Evolutionary conservation across 1,140 invertebrate species (phyloP).

Genomic region (Drosophila nannoptera): DNA sequence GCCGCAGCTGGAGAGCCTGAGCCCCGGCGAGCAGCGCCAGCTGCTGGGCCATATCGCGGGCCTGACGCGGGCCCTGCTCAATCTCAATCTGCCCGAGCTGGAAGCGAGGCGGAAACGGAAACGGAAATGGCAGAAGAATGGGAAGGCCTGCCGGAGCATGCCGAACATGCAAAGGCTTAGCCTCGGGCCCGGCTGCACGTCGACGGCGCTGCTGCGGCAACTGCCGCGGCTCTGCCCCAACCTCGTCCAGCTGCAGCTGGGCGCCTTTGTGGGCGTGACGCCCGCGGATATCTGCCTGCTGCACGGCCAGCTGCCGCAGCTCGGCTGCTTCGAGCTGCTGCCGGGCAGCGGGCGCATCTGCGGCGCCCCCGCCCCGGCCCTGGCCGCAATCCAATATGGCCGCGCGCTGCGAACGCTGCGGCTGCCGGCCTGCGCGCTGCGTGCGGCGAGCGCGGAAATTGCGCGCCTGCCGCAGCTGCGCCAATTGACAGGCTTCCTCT

Average conservation of each 20-base stretch:
- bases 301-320: conserved; percentile 14
- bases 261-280: conserved; percentile 7
- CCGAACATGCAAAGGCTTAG: conserved; percentile 33
- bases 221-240: conserved; percentile 36
- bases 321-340: conserved; percentile 43
- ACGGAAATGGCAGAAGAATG: neutral
- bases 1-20: conserved; percentile 40
- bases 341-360: conserved; percentile 7
- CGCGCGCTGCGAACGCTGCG: conserved; percentile 41
- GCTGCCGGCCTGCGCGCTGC: conserved; percentile 55
- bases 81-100: too few species aligned
- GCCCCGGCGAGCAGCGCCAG: conserved; percentile 32
- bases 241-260: conserved; percentile 42
- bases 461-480: conserved; percentile 47
- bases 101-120: conserved; percentile 13
- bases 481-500: conserved; percentile 59
- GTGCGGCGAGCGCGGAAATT: conserved; percentile 34
- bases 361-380: conserved; percentile 1
- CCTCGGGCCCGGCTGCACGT: conserved; percentile 26
- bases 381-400: conserved; percentile 38
- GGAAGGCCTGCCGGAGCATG: neutral
- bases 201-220: conserved; percentile 20
- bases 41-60: conserved; percentile 38
- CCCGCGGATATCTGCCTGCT: conserved; percentile 27
- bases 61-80: conserved; percentile 44